Evolutionary conservation across 2,113 vertebrate species (phyloP).

Genomic region (Spizaetus ornatus): DNA sequence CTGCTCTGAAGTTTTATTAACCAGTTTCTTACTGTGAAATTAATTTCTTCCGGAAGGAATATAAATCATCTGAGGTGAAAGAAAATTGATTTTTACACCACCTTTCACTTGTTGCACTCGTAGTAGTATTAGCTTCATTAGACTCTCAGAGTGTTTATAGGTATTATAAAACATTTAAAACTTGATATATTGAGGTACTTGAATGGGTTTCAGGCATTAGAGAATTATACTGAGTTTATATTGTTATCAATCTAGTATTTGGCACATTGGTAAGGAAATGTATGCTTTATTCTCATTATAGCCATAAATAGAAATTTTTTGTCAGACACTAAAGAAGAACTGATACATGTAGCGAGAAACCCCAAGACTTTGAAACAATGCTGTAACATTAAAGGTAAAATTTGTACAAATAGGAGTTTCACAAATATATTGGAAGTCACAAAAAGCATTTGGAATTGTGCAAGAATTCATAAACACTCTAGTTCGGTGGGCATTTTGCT

Average conservation of each 20-base stretch:
- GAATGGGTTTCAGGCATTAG: slow-evolving; percentile 65
- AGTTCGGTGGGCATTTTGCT: not conserved
- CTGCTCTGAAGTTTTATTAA: slow-evolving; percentile 59
- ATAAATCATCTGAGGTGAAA: slow-evolving; percentile 61
- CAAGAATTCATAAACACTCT: not conserved
- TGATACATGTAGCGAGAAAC: not conserved
- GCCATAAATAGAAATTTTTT: slow-evolving; percentile 44
- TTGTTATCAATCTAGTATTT: slow-evolving; percentile 60
- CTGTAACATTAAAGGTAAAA: not conserved
- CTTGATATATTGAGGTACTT: slow-evolving; percentile 68
- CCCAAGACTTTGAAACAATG: not conserved
- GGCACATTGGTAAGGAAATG: slow-evolving; percentile 52
- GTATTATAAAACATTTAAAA: slow-evolving; percentile 73
- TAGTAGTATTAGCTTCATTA: slow-evolving; percentile 62
- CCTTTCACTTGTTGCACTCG: slow-evolving; percentile 56
- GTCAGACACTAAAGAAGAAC: not conserved
- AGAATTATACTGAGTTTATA: slow-evolving; percentile 69
- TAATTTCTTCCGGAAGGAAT: slow-evolving; percentile 65
- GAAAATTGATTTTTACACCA: slow-evolving; percentile 69
- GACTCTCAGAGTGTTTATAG: slow-evolving; percentile 66
- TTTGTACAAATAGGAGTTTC: not conserved
- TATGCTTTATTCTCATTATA: slow-evolving; percentile 43
- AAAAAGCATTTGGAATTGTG: not conserved
- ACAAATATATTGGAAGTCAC: not conserved
- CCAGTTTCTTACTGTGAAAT: slow-evolving; percentile 66